These are phyloP conservation scores for Anastrepha ludens DNA, from an alignment of 1,140 invertebrate species.

Conservation along the genomic window DNA sequence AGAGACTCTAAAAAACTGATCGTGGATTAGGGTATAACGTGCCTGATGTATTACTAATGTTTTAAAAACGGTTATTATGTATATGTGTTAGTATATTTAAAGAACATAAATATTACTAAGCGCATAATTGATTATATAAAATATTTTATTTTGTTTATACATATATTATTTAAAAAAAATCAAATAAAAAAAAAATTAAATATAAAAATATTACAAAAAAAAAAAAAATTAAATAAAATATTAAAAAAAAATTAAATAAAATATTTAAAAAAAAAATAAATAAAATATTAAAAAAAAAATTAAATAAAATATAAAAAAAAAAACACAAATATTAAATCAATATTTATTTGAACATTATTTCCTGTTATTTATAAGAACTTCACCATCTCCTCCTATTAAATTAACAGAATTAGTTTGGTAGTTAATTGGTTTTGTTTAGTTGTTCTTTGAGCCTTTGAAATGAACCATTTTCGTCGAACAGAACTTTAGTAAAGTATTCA, in stretches of 20 bases:
- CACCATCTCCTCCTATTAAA: not conserved
- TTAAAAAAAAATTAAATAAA: not conserved
- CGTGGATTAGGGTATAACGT: not conserved
- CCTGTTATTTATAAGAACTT: not conserved
- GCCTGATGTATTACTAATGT: not conserved
- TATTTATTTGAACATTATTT: not conserved
- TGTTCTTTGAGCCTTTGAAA: conserved; percentile 26
- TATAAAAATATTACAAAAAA: not conserved
- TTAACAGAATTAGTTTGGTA: not conserved
- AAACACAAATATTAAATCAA: not conserved
- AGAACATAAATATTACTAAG: not conserved
- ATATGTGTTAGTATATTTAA: not conserved
- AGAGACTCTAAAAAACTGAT: not conserved
- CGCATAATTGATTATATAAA: not conserved
- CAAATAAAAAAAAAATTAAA: not conserved
- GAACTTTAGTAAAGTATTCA: conserved; percentile 77
- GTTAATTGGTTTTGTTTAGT: not conserved
- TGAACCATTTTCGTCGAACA: conserved; percentile 55
- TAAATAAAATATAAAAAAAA: not conserved
- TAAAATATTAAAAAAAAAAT: not conserved
- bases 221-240: not conserved
- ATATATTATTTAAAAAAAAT: not conserved
- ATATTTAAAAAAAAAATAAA: not conserved
- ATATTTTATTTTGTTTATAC: conserved; percentile 20
- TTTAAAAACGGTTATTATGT: not conserved